These are phyloP conservation scores for Fabriciana adippe DNA, from an alignment of 2,888 invertebrate genomes.

Conservation along the genomic window DNA sequence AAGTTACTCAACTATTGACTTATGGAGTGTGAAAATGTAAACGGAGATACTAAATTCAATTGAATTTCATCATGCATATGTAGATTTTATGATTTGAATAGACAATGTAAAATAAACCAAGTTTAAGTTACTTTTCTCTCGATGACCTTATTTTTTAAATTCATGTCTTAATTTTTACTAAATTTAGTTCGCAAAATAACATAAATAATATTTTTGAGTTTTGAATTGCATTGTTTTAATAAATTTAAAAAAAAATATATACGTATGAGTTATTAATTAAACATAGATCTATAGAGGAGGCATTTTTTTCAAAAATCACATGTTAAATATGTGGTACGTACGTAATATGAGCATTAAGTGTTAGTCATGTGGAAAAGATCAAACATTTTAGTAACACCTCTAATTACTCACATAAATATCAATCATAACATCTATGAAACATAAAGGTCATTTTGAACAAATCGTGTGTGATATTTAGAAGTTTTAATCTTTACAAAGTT, in stretches of 20 bases:
- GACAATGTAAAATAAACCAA: no score
- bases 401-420: conserved; percentile 24
- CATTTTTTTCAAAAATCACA: background rate
- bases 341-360: conserved; percentile 12
- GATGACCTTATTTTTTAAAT: no score
- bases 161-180: no score
- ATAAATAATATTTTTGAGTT: no score
- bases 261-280: no score
- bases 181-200: no score
- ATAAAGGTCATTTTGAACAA: conserved; percentile 34
- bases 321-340: background rate
- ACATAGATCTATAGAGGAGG: no score
- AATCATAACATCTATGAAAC: conserved; percentile 20
- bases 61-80: no score
- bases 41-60: conserved; percentile 4
- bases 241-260: no score
- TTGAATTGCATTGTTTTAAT: no score
- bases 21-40: conserved; percentile 15
- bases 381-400: conserved; percentile 14
- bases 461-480: conserved; percentile 28
- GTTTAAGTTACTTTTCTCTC: no score
- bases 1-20: conserved; percentile 23
- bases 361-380: conserved; percentile 16
- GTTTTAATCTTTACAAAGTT: conserved; percentile 27
- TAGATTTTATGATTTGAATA: no score